phyloP scores from a whole-genome alignment of 2,113 vertebrate species.

The Mesoclemmys tuberculata region DNA sequence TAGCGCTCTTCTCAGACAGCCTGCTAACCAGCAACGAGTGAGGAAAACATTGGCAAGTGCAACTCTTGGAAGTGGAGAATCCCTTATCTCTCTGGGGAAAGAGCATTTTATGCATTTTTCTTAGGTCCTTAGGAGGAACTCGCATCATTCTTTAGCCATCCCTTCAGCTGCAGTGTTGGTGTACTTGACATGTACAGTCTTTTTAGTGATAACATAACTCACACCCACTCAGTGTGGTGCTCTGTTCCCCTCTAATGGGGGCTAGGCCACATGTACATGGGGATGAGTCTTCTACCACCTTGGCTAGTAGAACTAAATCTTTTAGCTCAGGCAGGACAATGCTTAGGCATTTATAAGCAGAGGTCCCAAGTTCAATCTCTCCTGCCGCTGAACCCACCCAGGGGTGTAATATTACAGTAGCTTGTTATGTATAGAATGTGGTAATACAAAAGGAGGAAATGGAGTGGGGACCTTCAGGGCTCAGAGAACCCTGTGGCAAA shows the following conservation, averaged over 20 bases:
- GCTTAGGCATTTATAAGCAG: neutral
- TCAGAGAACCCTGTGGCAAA: neutral
- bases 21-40: accelerated
- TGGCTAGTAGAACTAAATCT: neutral
- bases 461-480: neutral
- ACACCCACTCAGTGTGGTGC: neutral
- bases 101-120: too few relatives aligned
- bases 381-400: too few relatives aligned
- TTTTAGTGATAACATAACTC: neutral
- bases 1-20: neutral
- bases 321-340: neutral
- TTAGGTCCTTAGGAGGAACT: neutral
- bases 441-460: neutral
- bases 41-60: neutral
- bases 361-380: neutral
- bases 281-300: neutral
- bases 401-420: neutral
- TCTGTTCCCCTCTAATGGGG: neutral
- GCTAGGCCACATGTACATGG: neutral
- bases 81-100: neutral
- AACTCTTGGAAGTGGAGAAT: neutral
- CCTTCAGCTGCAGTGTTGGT: neutral
- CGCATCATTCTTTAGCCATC: neutral
- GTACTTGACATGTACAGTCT: neutral
- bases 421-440: neutral